Conservation (phyloP, 2,797 vertebrate species). For the Phoxinus dragarum region DNA sequence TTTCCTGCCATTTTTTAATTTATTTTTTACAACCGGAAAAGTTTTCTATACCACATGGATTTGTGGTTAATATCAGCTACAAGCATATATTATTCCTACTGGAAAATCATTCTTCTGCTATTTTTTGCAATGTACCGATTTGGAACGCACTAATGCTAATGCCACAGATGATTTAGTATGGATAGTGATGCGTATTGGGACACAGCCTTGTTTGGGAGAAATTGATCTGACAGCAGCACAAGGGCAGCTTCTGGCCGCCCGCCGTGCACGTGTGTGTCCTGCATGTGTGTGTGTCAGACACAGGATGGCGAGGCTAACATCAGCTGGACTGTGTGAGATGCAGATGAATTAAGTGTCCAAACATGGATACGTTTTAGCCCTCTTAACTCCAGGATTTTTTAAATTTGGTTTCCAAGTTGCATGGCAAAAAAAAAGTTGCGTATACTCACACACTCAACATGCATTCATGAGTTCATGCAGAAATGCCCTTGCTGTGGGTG, state of each 20-base stretch:
- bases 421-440: neutral
- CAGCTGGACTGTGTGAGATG: conserved; percentile 32
- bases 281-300: conserved; percentile 49
- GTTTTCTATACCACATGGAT: neutral
- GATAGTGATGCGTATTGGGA: neutral
- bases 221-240: neutral
- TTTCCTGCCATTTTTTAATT: neutral
- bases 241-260: conserved; percentile 12
- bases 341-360: neutral
- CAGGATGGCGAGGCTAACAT: conserved; percentile 33
- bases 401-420: neutral
- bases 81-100: neutral
- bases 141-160: neutral
- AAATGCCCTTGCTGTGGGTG: neutral
- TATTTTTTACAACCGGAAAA: neutral
- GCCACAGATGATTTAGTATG: neutral
- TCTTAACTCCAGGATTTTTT: neutral
- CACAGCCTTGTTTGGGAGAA: conserved; percentile 12
- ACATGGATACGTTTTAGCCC: neutral
- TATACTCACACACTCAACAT: conserved; percentile 19
- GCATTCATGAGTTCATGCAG: conserved; percentile 7
- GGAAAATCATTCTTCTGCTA: neutral
- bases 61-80: neutral
- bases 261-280: conserved; percentile 33
- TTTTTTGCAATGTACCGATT: neutral